phyloP scores from a whole-genome alignment of 1,140 invertebrate species.

The Drosophila hydei region DNA sequence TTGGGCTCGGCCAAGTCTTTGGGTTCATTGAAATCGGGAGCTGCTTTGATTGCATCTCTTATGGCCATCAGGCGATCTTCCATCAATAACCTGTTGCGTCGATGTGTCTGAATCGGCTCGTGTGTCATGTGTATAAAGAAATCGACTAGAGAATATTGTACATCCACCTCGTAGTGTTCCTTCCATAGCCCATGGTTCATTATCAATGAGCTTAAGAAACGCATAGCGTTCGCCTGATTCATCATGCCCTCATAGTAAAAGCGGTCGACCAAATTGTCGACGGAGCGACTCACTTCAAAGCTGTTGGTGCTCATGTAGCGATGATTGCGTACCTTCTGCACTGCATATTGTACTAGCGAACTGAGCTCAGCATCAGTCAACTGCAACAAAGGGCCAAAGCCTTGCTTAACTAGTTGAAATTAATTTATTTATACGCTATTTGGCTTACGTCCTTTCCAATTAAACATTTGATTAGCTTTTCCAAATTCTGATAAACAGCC shows the following conservation, averaged over 20 bases:
- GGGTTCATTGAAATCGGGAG: neutral
- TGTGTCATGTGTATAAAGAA: slow-evolving; percentile 64
- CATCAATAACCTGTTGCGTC: slow-evolving; percentile 40
- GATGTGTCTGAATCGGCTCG: slow-evolving; percentile 64
- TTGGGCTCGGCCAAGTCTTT: neutral
- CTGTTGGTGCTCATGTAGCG: slow-evolving; percentile 51
- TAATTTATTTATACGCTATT: neutral
- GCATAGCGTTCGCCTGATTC: slow-evolving; percentile 47
- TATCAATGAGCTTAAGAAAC: slow-evolving; percentile 40
- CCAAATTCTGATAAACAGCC: slow-evolving; percentile 43
- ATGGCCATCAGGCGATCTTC: slow-evolving; percentile 1
- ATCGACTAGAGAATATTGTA: slow-evolving; percentile 69
- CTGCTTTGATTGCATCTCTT: neutral
- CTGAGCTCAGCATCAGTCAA: slow-evolving; percentile 22
- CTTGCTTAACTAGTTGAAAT: neutral
- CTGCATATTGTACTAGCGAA: slow-evolving; percentile 41
- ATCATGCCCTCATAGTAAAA: slow-evolving; percentile 60
- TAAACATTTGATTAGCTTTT: slow-evolving; percentile 55
- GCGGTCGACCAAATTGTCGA: slow-evolving; percentile 64
- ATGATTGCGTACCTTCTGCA: slow-evolving; percentile 52
- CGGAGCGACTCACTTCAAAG: slow-evolving; percentile 50
- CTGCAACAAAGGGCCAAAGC: neutral
- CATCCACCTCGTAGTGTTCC: slow-evolving; percentile 52
- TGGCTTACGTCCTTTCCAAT: slow-evolving; percentile 47
- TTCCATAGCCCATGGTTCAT: slow-evolving; percentile 45